phyloP scores from a whole-genome alignment of 2,113 vertebrate genomes.

The Mustelus asterias region DNA sequence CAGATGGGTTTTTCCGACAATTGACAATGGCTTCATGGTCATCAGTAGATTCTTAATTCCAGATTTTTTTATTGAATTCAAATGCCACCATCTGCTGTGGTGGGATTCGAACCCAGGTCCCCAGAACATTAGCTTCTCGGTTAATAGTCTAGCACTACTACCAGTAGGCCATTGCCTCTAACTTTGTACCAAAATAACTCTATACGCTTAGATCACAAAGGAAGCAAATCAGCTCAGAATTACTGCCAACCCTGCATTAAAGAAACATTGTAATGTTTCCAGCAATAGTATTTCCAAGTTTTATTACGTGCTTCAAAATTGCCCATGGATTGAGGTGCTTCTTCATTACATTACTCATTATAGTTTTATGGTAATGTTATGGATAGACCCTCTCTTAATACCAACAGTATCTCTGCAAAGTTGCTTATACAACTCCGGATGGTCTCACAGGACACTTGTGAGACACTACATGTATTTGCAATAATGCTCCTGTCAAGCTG shows the following conservation, averaged over 20 bases:
- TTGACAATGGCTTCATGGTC: too few relatives aligned
- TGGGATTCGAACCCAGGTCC: too few relatives aligned
- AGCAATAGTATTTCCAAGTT: not conserved
- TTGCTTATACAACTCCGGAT: not conserved
- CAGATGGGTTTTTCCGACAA: too few relatives aligned
- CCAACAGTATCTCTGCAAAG: not conserved
- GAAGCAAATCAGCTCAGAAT: not conserved
- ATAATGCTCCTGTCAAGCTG: not conserved
- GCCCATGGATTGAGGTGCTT: not conserved
- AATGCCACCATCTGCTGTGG: too few relatives aligned
- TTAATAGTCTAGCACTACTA: too few relatives aligned
- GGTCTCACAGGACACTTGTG: not conserved
- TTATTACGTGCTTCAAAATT: not conserved
- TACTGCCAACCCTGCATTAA: not conserved
- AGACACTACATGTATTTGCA: not conserved
- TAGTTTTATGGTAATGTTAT: not conserved
- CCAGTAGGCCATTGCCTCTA: not conserved
- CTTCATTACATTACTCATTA: not conserved
- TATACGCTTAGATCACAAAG: not conserved
- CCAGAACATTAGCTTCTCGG: too few relatives aligned
- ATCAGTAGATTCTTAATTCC: too few relatives aligned
- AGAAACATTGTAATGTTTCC: not conserved
- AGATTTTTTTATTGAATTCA: too few relatives aligned
- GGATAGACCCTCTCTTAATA: not conserved
- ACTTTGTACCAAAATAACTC: not conserved